Evolutionary conservation across 1,140 invertebrate species (phyloP), one percentile per base, ranked within the genome.

Genomic region (Musca vetustissima): DNA sequence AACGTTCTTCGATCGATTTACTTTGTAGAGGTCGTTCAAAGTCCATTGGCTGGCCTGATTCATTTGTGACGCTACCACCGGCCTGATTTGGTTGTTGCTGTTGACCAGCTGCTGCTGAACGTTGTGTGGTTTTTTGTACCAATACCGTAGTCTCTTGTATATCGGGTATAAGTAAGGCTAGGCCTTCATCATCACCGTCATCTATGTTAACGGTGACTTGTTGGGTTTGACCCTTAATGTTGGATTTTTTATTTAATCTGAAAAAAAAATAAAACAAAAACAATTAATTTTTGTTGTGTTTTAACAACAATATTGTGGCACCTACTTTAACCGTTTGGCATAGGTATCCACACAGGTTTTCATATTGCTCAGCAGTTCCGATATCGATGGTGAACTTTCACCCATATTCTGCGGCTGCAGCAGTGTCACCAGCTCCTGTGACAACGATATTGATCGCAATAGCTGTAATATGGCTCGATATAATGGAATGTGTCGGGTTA

Each of bases 401-500:
- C 28, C 36, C 21, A 66, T 74, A 36, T 80, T 81, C 32, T 83
- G 81, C 43, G 84, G 79, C 68, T 91, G 80, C 1, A 95, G 82
- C 14, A 94, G 77, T 24, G 88, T 85, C 0, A 90, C 87, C 61
- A 94, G 78, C 73, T 89, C 86, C 43, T 84, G 85, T 57, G 88
- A 91, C 3, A 89, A 84, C 9, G 93, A 90, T 72, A 97, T 86
- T 4, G 93, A 92, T 70, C 94, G 87, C 57, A 97, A 85, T 52
- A 95, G 83, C 74, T 92, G 89, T 68, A 97, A 83, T 69, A 96
- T 88, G 28, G 93, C 90, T 77, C 92, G 88, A 83, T 97, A 97
- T 53, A 97, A 85, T 8, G 94, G 94, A 80, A 97, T 95, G 83
- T 97, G 95, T 13, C 95, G 88, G 7, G 95, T 94, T 92, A 98